A percentile compares a stretch with the other conserved stretches of the same genome.
Evolutionary conservation across 2,888 invertebrate species (phyloP).

Genomic region (Clepsis dumicolana): DNA sequence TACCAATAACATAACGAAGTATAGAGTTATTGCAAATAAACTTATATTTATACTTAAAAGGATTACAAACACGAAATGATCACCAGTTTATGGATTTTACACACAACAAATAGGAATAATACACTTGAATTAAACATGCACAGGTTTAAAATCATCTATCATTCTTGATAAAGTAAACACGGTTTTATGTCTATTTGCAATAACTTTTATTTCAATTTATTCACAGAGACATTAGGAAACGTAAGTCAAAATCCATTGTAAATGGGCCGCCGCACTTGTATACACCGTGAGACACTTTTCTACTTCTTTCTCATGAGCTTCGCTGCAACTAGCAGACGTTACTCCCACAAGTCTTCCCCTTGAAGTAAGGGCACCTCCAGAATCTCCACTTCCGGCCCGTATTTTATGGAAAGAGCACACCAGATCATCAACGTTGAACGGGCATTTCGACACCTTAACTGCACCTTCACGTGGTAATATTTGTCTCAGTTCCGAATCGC

Average conservation of each 20-base stretch:
- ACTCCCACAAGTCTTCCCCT: slow-evolving; percentile 51
- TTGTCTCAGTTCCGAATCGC: slow-evolving; percentile 39
- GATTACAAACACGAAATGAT: too few relatives aligned
- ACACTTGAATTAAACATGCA: too few relatives aligned
- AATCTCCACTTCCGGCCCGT: slow-evolving; percentile 52
- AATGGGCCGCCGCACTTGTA: slow-evolving; percentile 48
- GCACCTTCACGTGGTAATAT: slow-evolving; percentile 50
- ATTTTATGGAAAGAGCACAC: slow-evolving; percentile 50
- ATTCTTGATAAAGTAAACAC: too few relatives aligned
- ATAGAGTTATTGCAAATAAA: too few relatives aligned
- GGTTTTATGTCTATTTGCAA: too few relatives aligned
- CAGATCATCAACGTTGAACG: slow-evolving; percentile 10
- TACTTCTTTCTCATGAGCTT: slow-evolving; percentile 23
- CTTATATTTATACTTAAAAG: too few relatives aligned
- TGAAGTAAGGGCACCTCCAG: slow-evolving; percentile 53
- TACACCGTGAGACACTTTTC: slow-evolving; percentile 48
- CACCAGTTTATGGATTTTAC: too few relatives aligned
- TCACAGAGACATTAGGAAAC: slow-evolving; percentile 29
- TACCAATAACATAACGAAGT: too few relatives aligned
- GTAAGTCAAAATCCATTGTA: slow-evolving; percentile 51
- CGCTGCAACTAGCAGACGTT: slow-evolving; percentile 46
- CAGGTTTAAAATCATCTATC: too few relatives aligned
- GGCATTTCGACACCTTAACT: slow-evolving; percentile 47
- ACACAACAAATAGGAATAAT: too few relatives aligned
- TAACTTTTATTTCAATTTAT: not conserved